phyloP scores from a whole-genome alignment of 2,797 vertebrate genomes.

The Bradypodion ventrale region DNA sequence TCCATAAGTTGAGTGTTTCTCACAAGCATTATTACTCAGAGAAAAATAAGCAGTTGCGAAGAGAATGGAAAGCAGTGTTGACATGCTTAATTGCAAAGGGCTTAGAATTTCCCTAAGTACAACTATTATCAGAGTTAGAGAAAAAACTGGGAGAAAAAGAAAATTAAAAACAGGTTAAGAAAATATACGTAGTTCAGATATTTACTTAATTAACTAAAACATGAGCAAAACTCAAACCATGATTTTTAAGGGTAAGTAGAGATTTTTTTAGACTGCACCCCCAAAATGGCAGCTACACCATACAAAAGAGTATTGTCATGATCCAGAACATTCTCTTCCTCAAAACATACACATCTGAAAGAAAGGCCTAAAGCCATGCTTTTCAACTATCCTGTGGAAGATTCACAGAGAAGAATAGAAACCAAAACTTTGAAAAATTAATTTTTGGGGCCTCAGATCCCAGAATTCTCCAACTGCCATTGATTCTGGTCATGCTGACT shows the following conservation, averaged over 20 bases:
- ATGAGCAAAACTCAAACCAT: background rate
- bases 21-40: constrained; percentile 38
- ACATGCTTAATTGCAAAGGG: constrained; percentile 45
- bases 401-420: background rate
- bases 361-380: background rate
- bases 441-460: too few relatives aligned
- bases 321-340: background rate
- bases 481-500: too few relatives aligned
- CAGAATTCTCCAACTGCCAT: too few relatives aligned
- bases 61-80: constrained; percentile 44
- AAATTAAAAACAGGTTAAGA: constrained; percentile 6
- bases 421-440: too few relatives aligned
- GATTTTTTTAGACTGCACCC: background rate
- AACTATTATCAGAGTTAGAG: constrained; percentile 54
- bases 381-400: background rate
- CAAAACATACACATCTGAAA: background rate
- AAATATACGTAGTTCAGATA: background rate
- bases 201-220: background rate
- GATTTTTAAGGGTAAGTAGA: background rate
- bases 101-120: constrained; percentile 59
- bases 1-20: constrained; percentile 13
- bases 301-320: background rate
- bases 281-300: background rate
- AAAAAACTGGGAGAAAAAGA: constrained; percentile 42
- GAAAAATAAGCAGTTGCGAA: constrained; percentile 60